A percentile compares a stretch with the other conserved stretches of the same genome.
Conservation (phyloP, 2,113 vertebrate species). For the Microtus ochrogaster region DNA sequence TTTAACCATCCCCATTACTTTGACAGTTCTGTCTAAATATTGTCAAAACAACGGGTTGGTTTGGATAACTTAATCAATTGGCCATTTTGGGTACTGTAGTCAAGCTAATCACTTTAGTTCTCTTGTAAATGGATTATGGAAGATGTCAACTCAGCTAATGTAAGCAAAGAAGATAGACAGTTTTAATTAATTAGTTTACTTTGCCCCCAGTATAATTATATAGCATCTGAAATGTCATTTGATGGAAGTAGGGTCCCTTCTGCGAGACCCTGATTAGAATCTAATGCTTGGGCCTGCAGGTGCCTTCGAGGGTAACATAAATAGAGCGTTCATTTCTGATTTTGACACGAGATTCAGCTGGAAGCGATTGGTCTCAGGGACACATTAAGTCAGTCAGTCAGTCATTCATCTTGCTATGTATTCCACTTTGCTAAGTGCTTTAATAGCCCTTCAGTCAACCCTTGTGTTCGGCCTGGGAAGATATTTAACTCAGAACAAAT, state of each 20-base stretch:
- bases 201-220: neutral
- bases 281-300: conserved; percentile 8
- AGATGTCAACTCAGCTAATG: conserved; percentile 19
- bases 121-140: neutral
- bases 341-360: conserved; percentile 54
- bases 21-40: conserved; percentile 42
- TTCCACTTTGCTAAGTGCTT: conserved; percentile 53
- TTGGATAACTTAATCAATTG: conserved; percentile 44
- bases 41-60: conserved; percentile 15
- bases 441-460: conserved; percentile 16
- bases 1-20: neutral
- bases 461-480: neutral
- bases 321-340: conserved; percentile 17
- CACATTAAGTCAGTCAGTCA: conserved; percentile 47
- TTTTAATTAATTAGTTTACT: neutral
- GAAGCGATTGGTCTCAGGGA: conserved; percentile 53
- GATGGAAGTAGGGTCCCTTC: neutral
- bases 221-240: conserved; percentile 42
- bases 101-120: conserved; percentile 30
- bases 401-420: conserved; percentile 28
- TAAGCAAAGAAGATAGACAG: conserved; percentile 30
- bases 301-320: conserved; percentile 40
- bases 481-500: conserved; percentile 37
- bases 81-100: conserved; percentile 28
- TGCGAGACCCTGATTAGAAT: conserved; percentile 37